Evolutionary conservation across 2,888 invertebrate species (phyloP), one percentile per base, ranked within the genome.

Genomic region (Deilephila elpenor): DNA sequence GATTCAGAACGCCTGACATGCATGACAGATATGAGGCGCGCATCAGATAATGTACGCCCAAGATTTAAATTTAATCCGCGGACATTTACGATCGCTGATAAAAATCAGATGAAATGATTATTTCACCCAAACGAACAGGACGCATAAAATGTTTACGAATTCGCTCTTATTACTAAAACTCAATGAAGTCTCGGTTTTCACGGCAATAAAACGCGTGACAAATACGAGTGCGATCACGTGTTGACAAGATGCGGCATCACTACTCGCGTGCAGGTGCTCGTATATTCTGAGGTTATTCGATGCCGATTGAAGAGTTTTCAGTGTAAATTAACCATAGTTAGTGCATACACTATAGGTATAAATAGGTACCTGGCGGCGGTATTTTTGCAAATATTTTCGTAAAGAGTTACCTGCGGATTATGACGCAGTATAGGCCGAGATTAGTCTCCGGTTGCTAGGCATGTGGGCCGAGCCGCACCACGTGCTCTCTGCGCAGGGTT

Each of bases 371-470:
- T 25, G 11, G 51, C 56, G 67, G 60, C 29, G 17, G 29, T 17
- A 25, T 3, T 67, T 51, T 67, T 7, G 67, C 67, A 51, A 67
- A 67, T 67, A 67, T 67, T 51, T 51, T 51, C 51, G 67, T 51
- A 51, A 20, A 44, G 25, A 32, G 32, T 67, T 51, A 67, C 67
- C 67, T 67, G 67, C 20, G 51, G 56, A 25, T 67, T 67, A 44
- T 67, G 67, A 67, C 67, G 67, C 51, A 67, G 44, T 51, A n/a
- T 67, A 37, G 67, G 67, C 67, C 51, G 67, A 37, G 37, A 62
- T 62, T 62, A 62, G 62, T n/a, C 19, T 17, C 61, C 8, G 67
- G 67, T 67, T 67, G 67, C 67, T 51, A 51, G 44, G 67, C 67
- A 67, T 51, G 67, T 67, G 67, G 67, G 67, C 62, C 61, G 61